Conservation (phyloP, 2,888 invertebrate species). For the Scelioninae gen. 1 region DNA sequence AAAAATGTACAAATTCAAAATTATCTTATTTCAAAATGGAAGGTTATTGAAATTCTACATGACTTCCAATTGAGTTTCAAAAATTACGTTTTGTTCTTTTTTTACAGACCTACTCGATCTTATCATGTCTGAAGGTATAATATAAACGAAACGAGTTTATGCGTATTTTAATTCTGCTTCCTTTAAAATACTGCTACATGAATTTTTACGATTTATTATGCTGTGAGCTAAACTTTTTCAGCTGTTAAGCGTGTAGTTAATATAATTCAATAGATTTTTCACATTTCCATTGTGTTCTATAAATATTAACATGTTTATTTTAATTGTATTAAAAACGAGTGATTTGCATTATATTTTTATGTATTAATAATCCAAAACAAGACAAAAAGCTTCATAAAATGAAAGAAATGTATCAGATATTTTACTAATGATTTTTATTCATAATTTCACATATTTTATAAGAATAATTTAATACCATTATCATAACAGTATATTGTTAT, state of each 20-base stretch:
- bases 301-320: neutral
- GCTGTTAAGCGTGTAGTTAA: constrained; percentile 14
- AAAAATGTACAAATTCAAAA: constrained; percentile 13
- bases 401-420: neutral
- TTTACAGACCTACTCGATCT: constrained; percentile 82
- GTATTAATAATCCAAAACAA: too few relatives aligned
- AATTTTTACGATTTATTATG: constrained; percentile 9
- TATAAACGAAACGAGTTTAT: constrained; percentile 45
- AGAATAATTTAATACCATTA: too few relatives aligned
- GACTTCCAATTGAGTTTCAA: constrained; percentile 23
- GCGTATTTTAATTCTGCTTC: constrained; percentile 45
- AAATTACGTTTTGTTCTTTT: constrained; percentile 71
- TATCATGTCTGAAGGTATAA: constrained; percentile 80
- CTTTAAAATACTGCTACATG: constrained; percentile 25
- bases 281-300: neutral
- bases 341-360: too few relatives aligned
- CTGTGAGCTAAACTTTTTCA: constrained; percentile 19
- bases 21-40: constrained; percentile 19
- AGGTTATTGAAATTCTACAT: constrained; percentile 20
- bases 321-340: too few relatives aligned
- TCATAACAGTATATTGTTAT: too few relatives aligned
- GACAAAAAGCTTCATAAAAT: neutral
- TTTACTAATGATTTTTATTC: neutral
- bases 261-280: neutral
- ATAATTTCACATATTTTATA: too few relatives aligned